Conservation (phyloP, 2,113 vertebrate species). For the Leptocoma aspasia region DNA sequence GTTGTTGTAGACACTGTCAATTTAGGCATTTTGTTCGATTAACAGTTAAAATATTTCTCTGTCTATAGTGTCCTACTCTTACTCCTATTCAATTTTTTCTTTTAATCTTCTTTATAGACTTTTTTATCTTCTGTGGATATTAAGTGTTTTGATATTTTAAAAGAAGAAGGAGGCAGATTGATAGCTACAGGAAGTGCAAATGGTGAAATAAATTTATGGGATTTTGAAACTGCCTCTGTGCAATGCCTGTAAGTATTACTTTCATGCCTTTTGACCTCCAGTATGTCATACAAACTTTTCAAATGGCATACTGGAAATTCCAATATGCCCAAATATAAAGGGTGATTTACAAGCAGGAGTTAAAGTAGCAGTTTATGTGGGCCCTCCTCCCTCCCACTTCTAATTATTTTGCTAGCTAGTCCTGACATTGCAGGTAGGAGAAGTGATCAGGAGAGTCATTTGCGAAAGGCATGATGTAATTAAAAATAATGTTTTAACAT, state of each 20-base stretch:
- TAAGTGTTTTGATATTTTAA: constrained; percentile 67
- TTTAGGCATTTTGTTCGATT: neutral
- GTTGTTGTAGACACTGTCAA: neutral
- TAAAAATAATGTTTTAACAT: neutral
- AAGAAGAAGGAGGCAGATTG: constrained; percentile 52
- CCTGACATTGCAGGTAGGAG: neutral
- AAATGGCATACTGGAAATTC: neutral
- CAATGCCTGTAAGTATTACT: constrained; percentile 70
- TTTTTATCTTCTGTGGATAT: neutral
- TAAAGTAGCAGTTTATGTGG: neutral
- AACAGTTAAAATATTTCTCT: neutral
- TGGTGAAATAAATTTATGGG: constrained; percentile 70
- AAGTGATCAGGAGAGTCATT: neutral
- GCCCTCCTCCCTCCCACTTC: neutral
- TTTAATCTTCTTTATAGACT: constrained; percentile 41
- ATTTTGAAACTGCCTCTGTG: constrained; percentile 59
- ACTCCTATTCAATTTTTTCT: neutral
- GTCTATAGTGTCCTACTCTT: neutral
- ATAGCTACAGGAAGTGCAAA: constrained; percentile 67
- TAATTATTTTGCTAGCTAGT: neutral
- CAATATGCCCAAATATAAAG: neutral
- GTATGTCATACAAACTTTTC: neutral
- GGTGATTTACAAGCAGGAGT: neutral
- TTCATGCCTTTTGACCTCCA: neutral
- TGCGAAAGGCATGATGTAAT: neutral